Evolutionary conservation across 2,113 vertebrate species (phyloP).

Genomic region (Rhadina sibilatrix): DNA sequence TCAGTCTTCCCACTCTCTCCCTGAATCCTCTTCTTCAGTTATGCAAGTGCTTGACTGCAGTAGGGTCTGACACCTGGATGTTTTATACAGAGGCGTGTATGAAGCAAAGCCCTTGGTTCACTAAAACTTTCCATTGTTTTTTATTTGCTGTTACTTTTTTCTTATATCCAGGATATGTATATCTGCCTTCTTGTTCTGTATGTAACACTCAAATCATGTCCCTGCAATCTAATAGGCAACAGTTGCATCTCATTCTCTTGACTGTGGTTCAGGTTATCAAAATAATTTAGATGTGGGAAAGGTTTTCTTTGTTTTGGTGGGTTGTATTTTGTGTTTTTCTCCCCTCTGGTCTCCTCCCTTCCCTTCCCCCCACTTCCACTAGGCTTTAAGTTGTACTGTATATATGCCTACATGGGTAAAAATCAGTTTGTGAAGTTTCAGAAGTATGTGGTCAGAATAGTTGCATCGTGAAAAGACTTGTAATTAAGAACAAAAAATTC

Average conservation of each 20-base stretch:
- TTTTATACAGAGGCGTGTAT: not conserved
- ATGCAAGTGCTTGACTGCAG: not conserved
- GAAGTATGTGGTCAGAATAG: not conserved
- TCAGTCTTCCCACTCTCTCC: not conserved
- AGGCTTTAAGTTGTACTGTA: not conserved
- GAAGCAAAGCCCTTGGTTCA: not conserved
- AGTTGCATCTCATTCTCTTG: not conserved
- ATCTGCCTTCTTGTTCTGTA: not conserved
- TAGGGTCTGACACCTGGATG: not conserved
- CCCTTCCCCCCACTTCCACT: rapidly evolving
- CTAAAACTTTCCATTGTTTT: not conserved
- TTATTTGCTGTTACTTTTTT: not conserved
- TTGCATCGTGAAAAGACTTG: not conserved
- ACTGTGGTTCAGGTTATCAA: not conserved
- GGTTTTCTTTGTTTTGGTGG: not conserved
- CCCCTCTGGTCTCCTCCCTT: not conserved
- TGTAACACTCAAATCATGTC: not conserved
- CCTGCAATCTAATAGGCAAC: not conserved
- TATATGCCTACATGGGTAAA: not conserved
- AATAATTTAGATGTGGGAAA: not conserved
- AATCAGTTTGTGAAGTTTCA: not conserved
- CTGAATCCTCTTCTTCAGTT: not conserved
- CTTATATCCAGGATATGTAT: not conserved
- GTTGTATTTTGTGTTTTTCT: not conserved
- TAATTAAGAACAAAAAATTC: not conserved